phyloP scores from a whole-genome alignment of 92 coral and sea anemone genomes.

The Bergia sp. region DNA sequence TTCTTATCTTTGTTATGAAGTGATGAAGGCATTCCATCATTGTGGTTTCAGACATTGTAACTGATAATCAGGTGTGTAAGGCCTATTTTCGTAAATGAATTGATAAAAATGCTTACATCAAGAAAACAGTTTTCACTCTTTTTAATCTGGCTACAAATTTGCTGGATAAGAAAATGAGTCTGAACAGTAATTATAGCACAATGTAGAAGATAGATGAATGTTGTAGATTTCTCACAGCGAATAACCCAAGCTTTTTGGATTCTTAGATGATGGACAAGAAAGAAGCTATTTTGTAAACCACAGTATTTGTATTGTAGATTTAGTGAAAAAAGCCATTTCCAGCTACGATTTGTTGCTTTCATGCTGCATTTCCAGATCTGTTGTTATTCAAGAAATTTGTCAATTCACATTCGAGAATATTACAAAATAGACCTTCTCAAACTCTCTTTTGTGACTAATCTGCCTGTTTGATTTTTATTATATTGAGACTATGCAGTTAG shows the following conservation, averaged over 20 bases:
- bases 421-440: background rate
- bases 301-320: background rate
- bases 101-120: constrained; percentile 20
- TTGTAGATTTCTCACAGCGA: background rate
- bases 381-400: background rate
- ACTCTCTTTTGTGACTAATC: background rate
- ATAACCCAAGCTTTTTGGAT: background rate
- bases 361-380: too few species aligned
- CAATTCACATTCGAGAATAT: background rate
- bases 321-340: background rate
- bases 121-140: background rate
- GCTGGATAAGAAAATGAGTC: background rate
- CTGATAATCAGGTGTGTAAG: background rate
- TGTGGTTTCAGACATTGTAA: constrained; percentile 1
- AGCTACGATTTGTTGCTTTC: background rate
- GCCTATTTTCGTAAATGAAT: background rate
- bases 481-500: background rate
- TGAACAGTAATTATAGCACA: background rate
- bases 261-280: background rate
- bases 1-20: background rate
- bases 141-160: background rate
- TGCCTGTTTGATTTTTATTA: background rate
- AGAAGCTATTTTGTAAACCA: background rate
- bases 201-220: background rate
- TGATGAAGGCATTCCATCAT: background rate